Conservation (phyloP, 2,888 invertebrate species). For the Gryllus longicercus region DNA sequence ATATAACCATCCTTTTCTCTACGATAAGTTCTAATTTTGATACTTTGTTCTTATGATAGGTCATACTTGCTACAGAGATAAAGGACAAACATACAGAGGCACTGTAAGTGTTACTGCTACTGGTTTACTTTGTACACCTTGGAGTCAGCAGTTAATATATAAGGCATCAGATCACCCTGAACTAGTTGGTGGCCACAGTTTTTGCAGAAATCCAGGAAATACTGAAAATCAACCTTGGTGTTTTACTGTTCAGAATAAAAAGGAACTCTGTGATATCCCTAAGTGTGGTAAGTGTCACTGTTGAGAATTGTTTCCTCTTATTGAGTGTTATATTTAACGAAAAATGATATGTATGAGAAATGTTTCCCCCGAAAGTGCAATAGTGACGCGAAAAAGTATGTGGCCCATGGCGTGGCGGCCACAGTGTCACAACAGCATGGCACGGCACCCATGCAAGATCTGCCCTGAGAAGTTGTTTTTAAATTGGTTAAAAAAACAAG, state of each 20-base stretch:
- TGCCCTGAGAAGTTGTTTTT: too few relatives aligned
- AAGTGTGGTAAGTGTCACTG: slow-evolving; percentile 67
- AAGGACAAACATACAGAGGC: slow-evolving; percentile 81
- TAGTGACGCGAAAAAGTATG: too few relatives aligned
- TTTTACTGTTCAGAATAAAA: slow-evolving; percentile 58
- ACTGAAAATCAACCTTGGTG: slow-evolving; percentile 86
- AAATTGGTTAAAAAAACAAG: too few relatives aligned
- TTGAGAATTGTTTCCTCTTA: neutral
- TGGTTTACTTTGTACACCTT: slow-evolving; percentile 64
- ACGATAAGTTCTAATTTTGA: neutral
- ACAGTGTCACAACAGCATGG: too few relatives aligned
- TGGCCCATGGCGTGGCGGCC: too few relatives aligned
- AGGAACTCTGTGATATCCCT: slow-evolving; percentile 81
- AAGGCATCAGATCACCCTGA: slow-evolving; percentile 77
- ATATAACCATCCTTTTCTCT: neutral
- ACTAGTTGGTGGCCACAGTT: slow-evolving; percentile 82
- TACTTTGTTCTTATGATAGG: slow-evolving; percentile 47
- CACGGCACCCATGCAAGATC: too few relatives aligned
- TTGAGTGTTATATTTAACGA: too few relatives aligned
- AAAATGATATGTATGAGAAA: too few relatives aligned
- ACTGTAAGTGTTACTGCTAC: slow-evolving; percentile 47
- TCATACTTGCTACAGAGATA: slow-evolving; percentile 85
- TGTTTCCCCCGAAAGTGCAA: too few relatives aligned
- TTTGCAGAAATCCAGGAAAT: slow-evolving; percentile 85
- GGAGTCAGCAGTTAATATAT: slow-evolving; percentile 77